Evolutionary conservation across 2,888 invertebrate genomes (phyloP).

Genomic region (Bembecia ichneumoniformis): DNA sequence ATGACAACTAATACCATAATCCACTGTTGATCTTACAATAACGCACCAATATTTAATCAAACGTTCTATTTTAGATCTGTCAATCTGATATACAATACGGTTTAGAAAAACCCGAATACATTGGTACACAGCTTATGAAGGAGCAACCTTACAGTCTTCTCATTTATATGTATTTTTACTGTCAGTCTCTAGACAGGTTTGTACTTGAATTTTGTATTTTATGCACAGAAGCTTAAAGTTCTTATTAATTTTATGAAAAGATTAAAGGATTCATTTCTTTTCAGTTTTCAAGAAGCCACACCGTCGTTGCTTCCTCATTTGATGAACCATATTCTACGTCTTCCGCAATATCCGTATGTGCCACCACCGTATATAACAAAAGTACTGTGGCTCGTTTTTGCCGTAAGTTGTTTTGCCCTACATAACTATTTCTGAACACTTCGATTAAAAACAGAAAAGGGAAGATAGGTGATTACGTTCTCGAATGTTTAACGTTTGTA

Average conservation of each 20-base stretch:
- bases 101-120: conserved; percentile 42
- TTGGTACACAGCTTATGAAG: conserved; percentile 45
- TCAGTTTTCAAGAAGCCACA: conserved; percentile 52
- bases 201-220: background rate
- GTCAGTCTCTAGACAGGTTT: conserved; percentile 60
- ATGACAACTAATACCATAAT: no score
- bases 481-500: no score
- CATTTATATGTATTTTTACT: conserved; percentile 60
- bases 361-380: conserved; percentile 55
- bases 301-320: conserved; percentile 44
- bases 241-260: no score
- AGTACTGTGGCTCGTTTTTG: conserved; percentile 61
- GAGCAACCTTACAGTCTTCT: conserved; percentile 49
- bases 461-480: no score
- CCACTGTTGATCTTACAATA: no score
- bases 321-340: conserved; percentile 42
- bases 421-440: no score
- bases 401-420: conserved; percentile 30
- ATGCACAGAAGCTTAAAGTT: background rate
- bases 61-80: conserved; percentile 35
- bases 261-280: background rate
- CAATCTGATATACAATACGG: conserved; percentile 50
- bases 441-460: no score
- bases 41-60: background rate
- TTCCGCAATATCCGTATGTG: conserved; percentile 30